Evolutionary conservation across 2,113 vertebrate species (phyloP).

Genomic region (Nothobranchius kuhntae): DNA sequence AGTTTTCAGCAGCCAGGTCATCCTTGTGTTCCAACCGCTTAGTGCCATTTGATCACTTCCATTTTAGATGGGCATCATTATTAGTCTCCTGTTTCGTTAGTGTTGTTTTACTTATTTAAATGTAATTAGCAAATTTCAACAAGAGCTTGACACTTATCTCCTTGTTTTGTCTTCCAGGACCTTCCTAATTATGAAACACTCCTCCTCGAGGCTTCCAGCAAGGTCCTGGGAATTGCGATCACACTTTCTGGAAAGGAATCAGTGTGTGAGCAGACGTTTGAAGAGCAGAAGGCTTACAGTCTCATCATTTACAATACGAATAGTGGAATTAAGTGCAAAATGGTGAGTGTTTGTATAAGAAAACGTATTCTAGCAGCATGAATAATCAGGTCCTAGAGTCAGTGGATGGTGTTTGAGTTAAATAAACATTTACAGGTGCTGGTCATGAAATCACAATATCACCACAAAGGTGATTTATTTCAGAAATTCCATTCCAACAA

Average conservation of each 20-base stretch:
- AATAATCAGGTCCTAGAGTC: no score
- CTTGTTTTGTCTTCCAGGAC: slow-evolving; percentile 74
- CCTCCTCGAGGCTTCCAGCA: slow-evolving; percentile 61
- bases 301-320: slow-evolving; percentile 76
- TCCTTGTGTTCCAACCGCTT: no score
- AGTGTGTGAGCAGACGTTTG: slow-evolving; percentile 58
- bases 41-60: no score
- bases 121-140: no score
- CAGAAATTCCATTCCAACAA: no score
- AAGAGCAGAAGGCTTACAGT: slow-evolving; percentile 80
- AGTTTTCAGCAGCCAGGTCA: no score
- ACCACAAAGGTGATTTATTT: no score
- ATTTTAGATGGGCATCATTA: no score
- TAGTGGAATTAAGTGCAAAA: slow-evolving; percentile 71
- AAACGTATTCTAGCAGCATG: neutral
- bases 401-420: no score
- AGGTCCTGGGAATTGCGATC: slow-evolving; percentile 70
- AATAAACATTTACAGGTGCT: no score
- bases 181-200: slow-evolving; percentile 81
- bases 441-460: no score
- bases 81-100: neutral
- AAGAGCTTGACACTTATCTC: neutral
- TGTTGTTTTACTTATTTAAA: neutral
- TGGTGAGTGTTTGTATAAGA: slow-evolving; percentile 77
- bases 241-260: slow-evolving; percentile 42